Evolutionary conservation across 2,888 invertebrate genomes (phyloP), one percentile per base, ranked within the genome.

Genomic region (Thymelicus sylvestris): DNA sequence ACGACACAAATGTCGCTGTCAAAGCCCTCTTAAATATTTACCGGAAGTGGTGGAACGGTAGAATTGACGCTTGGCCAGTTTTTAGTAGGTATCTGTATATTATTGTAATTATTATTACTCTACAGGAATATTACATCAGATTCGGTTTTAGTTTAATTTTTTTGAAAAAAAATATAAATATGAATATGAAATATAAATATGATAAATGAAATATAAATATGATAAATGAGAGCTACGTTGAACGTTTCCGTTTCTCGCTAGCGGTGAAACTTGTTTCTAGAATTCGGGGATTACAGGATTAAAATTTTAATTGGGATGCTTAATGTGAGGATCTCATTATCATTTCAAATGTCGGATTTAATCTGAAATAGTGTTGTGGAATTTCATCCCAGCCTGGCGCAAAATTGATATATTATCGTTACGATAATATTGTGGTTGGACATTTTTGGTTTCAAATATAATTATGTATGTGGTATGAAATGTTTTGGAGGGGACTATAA

Each of bases 251-350:
- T 39, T 44, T 13, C 6, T 19, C 38, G 63, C 10, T 19, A 7
- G 0, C 38, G 7, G n/a, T 69, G 63, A 31, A 19, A 64, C 63
- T 3, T 6, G 10, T 24, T 38, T 38, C 19, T 47, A 24, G 24
- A 57, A 59, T 59, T 59, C 50, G 19, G 15, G 72, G 55, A 62
- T 70, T 73, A 61, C 38, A 66, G 69, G 73, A 67, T 69, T 72
- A 67, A 68, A 66, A 72, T 72, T 67, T 73, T 69, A 73, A 72
- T 66, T 69, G 74, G 71, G 72, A 61, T 69, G 71, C 74, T 74
- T 74, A 65, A 65, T 60, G 52, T 44, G 65, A 65, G 65, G 50
- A 70, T 70, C 60, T 70, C 79, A 79, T 83, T 84, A 75, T 69
- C 60, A 77, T 68, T n/a, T 69, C 62, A 69, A 69, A 72, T 68